Base-by-base conservation (phyloP, 2,113 vertebrate species). In the Festucalex cinctus region DNA sequence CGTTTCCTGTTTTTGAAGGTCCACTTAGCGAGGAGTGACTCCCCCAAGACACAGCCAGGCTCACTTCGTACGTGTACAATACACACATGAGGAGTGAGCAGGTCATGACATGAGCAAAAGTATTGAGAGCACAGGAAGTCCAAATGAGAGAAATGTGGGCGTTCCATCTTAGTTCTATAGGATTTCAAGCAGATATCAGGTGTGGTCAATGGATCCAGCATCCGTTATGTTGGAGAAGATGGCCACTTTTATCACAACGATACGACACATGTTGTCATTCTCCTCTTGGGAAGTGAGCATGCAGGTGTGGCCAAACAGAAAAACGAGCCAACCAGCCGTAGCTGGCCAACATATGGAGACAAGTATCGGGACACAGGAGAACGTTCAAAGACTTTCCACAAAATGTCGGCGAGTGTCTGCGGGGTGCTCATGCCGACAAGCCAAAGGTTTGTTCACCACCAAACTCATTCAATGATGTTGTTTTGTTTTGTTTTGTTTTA, bases 1-100 rank as follows among this genome's bases (percentile, higher is more conserved):
- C 65, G 76, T 90, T 91, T 92, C 88, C 91, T 91, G 88, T 82
- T 85, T 85, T 85, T 86, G 82, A 76, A 82, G 75, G 76, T 84
- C 83, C 86, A 82, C 82, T 78, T 86, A 85, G 81, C 85, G 71
- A 61, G 75, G 88, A 83, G 75, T 80, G 80, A 76, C 87, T 82
- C 79, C 76, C 68, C 79, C 76, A 85, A 81, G 84, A 78, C 73
- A 80, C 67, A 65, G 70, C 73, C 44, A 73, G 68, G 69, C 17
- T 41, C 61, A 16, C 66, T 24, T 54, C 14, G 6, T 24, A n/a
- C n/a, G n/a, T n/a, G n/a, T 54, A 24, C 10, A 14, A 26, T 13
- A 14, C 12, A 26, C 48, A 77, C 59, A 17, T 57, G 17, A 28
- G 28, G 12, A 32, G 26, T 16, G 26, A 57, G 13, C 3, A 9